Conservation (phyloP, 2,113 vertebrate species). For the Petroica traversi region DNA sequence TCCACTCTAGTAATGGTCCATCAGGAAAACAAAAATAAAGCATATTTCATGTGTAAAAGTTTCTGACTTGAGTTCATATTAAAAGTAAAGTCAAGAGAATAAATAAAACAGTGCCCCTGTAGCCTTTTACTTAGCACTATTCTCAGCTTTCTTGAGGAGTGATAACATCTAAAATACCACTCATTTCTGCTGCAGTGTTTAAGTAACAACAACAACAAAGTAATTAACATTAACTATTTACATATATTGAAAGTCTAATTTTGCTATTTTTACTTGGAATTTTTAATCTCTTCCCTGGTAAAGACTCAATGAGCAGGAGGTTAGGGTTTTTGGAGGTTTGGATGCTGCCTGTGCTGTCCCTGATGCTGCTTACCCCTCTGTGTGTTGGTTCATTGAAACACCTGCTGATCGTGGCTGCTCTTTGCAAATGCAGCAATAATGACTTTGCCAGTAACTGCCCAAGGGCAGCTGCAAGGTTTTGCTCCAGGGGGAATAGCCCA, state of each 20-base stretch:
- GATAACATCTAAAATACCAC: neutral
- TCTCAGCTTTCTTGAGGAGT: neutral
- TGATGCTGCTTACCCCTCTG: neutral
- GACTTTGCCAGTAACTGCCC: neutral
- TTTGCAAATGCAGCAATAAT: neutral
- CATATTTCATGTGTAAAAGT: neutral
- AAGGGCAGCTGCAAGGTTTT: neutral
- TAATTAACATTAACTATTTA: constrained; percentile 8
- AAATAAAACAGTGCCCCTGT: neutral
- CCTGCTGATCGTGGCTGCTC: neutral
- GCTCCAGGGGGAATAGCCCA: neutral
- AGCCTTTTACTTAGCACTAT: neutral
- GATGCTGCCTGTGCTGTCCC: neutral
- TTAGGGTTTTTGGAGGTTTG: neutral
- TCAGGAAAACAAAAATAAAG: neutral
- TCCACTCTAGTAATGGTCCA: neutral
- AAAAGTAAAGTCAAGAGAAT: neutral
- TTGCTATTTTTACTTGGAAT: constrained; percentile 48
- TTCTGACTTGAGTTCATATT: neutral
- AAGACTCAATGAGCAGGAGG: neutral
- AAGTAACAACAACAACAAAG: neutral
- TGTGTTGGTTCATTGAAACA: neutral
- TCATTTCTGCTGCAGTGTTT: neutral
- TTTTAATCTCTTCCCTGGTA: constrained; percentile 39
- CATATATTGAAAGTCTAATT: constrained; percentile 47